phyloP scores from a whole-genome alignment of 2,888 invertebrate genomes.

The Trichopoda pennipes region DNA sequence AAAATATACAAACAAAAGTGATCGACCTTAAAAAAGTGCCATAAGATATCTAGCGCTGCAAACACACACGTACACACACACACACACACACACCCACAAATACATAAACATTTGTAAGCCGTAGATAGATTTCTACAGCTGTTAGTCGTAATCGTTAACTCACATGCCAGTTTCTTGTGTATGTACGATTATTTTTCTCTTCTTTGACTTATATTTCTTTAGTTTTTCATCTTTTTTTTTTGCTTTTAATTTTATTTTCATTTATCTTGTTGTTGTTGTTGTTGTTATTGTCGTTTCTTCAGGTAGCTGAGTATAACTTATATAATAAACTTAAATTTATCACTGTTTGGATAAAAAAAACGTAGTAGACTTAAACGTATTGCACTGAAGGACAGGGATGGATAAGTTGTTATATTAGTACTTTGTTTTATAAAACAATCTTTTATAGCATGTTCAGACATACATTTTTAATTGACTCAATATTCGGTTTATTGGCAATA shows the following conservation, averaged over 20 bases:
- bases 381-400: neutral
- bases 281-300: slow-evolving; percentile 41
- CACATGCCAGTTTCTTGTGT: slow-evolving; percentile 28
- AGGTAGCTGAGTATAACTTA: slow-evolving; percentile 59
- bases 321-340: slow-evolving; percentile 61
- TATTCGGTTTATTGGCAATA: too few species aligned
- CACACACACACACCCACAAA: slow-evolving; percentile 6
- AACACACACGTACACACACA: slow-evolving; percentile 7
- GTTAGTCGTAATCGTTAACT: slow-evolving; percentile 48
- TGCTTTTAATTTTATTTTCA: neutral
- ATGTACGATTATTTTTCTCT: slow-evolving; percentile 49
- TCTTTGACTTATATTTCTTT: slow-evolving; percentile 49
- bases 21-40: slow-evolving; percentile 64
- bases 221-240: slow-evolving; percentile 32
- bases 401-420: neutral
- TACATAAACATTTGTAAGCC: neutral
- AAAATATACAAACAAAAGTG: slow-evolving; percentile 57
- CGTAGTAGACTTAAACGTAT: slow-evolving; percentile 11
- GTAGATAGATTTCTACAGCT: slow-evolving; percentile 47
- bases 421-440: neutral
- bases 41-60: slow-evolving; percentile 51
- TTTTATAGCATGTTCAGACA: too few species aligned
- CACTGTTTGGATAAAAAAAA: slow-evolving; percentile 27
- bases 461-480: too few species aligned
- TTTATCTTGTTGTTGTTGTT: slow-evolving; percentile 12